Evolutionary conservation across 1,140 invertebrate genomes (phyloP).

Genomic region (Eueides isabella): DNA sequence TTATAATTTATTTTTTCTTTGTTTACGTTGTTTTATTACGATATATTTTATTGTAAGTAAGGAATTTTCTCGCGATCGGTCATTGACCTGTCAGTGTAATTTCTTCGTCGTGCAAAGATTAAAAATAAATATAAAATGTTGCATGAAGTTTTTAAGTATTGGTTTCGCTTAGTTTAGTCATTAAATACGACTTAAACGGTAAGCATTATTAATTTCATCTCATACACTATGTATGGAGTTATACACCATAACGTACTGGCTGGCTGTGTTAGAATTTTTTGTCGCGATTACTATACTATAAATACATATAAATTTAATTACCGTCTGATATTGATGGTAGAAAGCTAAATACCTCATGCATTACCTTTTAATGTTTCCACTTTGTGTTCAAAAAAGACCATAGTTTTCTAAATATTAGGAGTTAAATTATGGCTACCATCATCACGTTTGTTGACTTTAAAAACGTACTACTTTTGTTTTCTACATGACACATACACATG

Average conservation of each 20-base stretch:
- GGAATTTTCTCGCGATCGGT: slow-evolving; percentile 6
- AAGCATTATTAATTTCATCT: slow-evolving; percentile 11
- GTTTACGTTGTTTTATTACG: not conserved
- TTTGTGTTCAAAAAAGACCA: slow-evolving; percentile 21
- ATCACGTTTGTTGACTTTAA: slow-evolving; percentile 13
- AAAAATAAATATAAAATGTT: not conserved
- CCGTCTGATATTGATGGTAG: slow-evolving; percentile 21
- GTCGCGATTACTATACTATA: not conserved
- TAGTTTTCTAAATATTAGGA: slow-evolving; percentile 7
- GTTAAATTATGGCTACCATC: slow-evolving; percentile 22
- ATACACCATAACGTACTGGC: not conserved
- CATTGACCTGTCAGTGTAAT: not conserved
- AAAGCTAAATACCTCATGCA: slow-evolving; percentile 22
- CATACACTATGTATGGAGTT: slow-evolving; percentile 29
- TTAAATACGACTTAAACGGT: not conserved
- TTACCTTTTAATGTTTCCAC: slow-evolving; percentile 22
- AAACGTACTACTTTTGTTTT: slow-evolving; percentile 17
- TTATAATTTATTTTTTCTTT: slow-evolving; percentile 7
- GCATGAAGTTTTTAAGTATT: not conserved
- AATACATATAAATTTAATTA: slow-evolving; percentile 23
- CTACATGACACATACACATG: not conserved
- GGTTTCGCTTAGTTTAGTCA: too few relatives aligned
- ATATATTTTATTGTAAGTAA: not conserved
- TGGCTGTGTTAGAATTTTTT: slow-evolving; percentile 19
- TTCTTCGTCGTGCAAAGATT: not conserved